Percentiles rank a stretch among this genome's conserved stretches.
Conservation (phyloP, 1,140 invertebrate genomes). For the Arctopsyche grandis region DNA sequence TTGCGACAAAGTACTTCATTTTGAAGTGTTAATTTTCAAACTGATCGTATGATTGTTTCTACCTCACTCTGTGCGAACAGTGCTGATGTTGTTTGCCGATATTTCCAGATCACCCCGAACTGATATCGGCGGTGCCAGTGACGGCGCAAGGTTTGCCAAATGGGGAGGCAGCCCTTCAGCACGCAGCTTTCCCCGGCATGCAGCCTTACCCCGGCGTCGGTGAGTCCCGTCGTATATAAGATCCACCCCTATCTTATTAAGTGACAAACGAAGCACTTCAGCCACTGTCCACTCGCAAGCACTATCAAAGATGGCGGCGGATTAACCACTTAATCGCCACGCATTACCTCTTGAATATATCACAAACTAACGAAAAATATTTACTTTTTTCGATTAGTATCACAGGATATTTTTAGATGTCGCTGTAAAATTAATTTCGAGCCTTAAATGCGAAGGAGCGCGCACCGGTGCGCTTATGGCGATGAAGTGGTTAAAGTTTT, state of each 20-base stretch:
- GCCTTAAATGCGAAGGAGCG: no score
- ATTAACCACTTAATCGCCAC: no score
- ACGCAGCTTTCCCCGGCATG: conserved; percentile 88
- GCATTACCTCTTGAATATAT: no score
- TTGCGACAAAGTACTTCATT: neutral
- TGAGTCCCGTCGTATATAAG: conserved; percentile 68
- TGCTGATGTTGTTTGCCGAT: neutral
- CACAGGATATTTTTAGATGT: no score
- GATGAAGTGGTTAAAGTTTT: no score
- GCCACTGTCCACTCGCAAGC: neutral
- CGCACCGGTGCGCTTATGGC: no score
- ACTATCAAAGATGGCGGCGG: no score
- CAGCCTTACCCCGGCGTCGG: conserved; percentile 92
- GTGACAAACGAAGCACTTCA: neutral
- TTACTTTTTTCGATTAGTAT: no score
- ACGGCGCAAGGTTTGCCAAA: conserved; percentile 89
- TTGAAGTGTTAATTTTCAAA: no score
- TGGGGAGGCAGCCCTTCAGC: conserved; percentile 85
- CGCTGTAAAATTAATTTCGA: no score
- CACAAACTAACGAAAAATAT: no score
- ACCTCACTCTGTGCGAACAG: neutral
- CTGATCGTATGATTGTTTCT: no score
- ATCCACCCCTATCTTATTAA: neutral
- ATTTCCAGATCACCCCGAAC: conserved; percentile 51
- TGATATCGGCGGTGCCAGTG: conserved; percentile 73